Conservation (phyloP, 2,113 vertebrate species). For the Tragelaphus buxtoni region DNA sequence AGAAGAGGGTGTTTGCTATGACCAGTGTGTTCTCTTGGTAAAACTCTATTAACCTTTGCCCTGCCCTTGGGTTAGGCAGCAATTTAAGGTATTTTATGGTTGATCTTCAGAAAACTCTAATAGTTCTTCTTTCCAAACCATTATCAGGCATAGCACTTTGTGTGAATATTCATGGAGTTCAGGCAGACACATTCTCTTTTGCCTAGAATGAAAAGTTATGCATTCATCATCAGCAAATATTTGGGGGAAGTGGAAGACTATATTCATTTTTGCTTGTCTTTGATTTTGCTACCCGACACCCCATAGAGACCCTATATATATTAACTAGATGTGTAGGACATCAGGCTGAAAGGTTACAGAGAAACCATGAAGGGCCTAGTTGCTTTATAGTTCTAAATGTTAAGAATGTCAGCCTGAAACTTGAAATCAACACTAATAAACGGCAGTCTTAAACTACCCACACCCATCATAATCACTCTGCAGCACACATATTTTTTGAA, state of each 20-base stretch:
- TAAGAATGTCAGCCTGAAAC: not conserved
- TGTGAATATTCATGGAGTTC: not conserved
- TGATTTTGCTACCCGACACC: not conserved
- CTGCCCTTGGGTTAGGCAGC: not conserved
- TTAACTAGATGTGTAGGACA: not conserved
- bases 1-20: not conserved
- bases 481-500: not conserved
- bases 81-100: not conserved
- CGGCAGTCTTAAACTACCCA: not conserved
- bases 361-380: not conserved
- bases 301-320: not conserved
- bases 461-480: not conserved
- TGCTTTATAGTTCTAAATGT: not conserved
- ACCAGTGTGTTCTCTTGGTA: not conserved
- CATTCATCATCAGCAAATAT: not conserved
- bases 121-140: not conserved
- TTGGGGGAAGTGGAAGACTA: not conserved
- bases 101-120: not conserved
- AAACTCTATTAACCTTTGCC: not conserved
- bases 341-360: not conserved
- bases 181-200: conserved; percentile 18
- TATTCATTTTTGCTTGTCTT: not conserved
- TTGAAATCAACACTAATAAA: conserved; percentile 28
- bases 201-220: not conserved
- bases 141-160: not conserved